These are phyloP conservation scores for Onchidella celtica DNA, from an alignment of 2,888 invertebrate species.

Conservation along the genomic window DNA sequence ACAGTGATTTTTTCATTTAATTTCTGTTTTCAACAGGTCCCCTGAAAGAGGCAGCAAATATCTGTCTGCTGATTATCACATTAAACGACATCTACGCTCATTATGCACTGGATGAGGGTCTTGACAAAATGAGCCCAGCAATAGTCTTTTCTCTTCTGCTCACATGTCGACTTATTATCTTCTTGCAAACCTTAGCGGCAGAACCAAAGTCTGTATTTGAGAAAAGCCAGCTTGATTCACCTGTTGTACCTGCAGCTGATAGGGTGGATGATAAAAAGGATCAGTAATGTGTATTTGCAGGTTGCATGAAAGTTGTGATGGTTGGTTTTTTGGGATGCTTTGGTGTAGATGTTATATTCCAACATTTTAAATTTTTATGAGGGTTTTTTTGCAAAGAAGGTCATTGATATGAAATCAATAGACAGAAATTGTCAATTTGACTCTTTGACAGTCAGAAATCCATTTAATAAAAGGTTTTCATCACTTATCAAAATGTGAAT, in stretches of 20 bases:
- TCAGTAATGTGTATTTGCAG: slow-evolving; percentile 35
- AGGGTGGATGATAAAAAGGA: slow-evolving; percentile 56
- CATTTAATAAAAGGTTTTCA: no score
- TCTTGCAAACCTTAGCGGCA: slow-evolving; percentile 71
- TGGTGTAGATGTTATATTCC: no score
- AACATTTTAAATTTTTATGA: no score
- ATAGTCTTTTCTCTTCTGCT: slow-evolving; percentile 79
- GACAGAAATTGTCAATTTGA: no score
- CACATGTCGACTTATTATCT: slow-evolving; percentile 78
- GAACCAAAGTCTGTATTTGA: slow-evolving; percentile 58
- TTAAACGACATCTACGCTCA: slow-evolving; percentile 92
- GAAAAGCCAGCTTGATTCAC: slow-evolving; percentile 52
- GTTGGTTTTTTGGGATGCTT: no score
- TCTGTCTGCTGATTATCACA: slow-evolving; percentile 90
- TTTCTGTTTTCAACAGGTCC: slow-evolving; percentile 86
- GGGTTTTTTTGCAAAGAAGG: no score
- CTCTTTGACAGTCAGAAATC: no score
- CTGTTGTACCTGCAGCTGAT: slow-evolving; percentile 29
- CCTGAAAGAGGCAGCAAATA: slow-evolving; percentile 93
- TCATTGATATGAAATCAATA: no score
- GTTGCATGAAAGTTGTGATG: no score
- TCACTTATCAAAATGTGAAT: no score
- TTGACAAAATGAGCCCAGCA: slow-evolving; percentile 79
- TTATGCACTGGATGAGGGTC: slow-evolving; percentile 76
- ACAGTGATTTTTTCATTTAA: no score